Evolutionary conservation across 2,113 vertebrate species (phyloP).

Genomic region (Stegastes partitus): DNA sequence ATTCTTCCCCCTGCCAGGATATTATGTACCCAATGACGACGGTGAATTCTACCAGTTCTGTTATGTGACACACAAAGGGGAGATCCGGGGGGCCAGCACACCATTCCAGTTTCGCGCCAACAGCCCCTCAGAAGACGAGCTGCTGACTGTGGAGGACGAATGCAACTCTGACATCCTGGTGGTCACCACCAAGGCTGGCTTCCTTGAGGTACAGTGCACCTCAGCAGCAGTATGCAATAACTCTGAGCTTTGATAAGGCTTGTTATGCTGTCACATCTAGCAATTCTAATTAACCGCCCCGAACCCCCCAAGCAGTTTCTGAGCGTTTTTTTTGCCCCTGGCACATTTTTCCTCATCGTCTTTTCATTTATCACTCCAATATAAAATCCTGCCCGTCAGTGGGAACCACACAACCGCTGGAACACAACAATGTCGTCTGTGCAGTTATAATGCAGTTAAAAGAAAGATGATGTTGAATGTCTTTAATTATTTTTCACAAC

Average conservation of each 20-base stretch:
- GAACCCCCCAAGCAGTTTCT: no score
- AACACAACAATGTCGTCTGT: no score
- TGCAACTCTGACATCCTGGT: constrained; percentile 97
- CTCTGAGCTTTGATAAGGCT: not conserved
- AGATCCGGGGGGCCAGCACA: constrained; percentile 98
- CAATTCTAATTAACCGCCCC: not conserved
- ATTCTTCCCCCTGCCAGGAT: constrained; percentile 84
- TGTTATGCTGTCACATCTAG: not conserved
- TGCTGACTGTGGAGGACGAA: constrained; percentile 98
- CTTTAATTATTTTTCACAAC: no score
- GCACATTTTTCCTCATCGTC: not conserved
- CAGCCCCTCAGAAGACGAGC: constrained; percentile 93
- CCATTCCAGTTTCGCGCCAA: constrained; percentile 96
- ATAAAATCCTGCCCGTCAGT: no score
- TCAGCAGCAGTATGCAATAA: not conserved
- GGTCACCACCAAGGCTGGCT: constrained; percentile 96
- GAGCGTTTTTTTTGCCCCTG: no score
- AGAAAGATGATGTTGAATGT: no score
- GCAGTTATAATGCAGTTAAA: no score
- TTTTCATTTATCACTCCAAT: no score
- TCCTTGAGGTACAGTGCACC: constrained; percentile 89
- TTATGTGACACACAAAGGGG: constrained; percentile 97
- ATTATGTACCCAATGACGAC: constrained; percentile 97
- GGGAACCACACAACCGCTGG: no score
- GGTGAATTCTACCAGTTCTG: constrained; percentile 99